phyloP scores from a whole-genome alignment of 2,113 vertebrate species.

The Cygnus buccinator region DNA sequence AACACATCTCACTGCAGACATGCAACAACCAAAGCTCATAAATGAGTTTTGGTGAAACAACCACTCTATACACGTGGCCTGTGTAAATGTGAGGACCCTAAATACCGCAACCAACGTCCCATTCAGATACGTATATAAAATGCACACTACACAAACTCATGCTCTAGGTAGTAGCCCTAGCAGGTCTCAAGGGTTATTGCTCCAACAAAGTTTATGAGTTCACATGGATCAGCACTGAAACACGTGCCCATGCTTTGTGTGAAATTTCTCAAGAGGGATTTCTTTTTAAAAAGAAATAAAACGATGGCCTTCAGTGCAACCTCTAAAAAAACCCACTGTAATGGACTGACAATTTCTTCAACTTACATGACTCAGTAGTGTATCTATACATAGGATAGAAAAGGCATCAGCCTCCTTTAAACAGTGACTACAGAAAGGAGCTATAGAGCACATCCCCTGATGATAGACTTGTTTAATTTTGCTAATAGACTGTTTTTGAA shows the following conservation, averaged over 20 bases:
- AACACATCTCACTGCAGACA: neutral
- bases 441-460: neutral
- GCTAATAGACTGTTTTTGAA: neutral
- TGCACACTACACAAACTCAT: neutral
- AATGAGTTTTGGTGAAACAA: neutral
- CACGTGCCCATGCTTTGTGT: neutral
- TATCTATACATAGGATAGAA: neutral
- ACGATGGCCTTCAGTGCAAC: neutral
- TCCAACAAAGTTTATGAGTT: fast-evolving
- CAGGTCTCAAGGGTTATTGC: neutral
- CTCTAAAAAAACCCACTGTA: neutral
- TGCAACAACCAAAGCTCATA: neutral
- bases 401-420: neutral
- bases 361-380: neutral
- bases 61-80: fast-evolving
- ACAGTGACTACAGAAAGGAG: neutral
- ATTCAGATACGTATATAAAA: neutral
- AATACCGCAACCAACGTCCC: neutral
- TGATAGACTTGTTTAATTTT: neutral
- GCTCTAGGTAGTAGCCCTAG: neutral
- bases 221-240: neutral
- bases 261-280: neutral
- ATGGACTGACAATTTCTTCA: neutral
- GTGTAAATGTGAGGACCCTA: neutral
- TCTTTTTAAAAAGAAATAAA: neutral